phyloP scores from a whole-genome alignment of 2,888 invertebrate genomes.

The Ligdia adustata region DNA sequence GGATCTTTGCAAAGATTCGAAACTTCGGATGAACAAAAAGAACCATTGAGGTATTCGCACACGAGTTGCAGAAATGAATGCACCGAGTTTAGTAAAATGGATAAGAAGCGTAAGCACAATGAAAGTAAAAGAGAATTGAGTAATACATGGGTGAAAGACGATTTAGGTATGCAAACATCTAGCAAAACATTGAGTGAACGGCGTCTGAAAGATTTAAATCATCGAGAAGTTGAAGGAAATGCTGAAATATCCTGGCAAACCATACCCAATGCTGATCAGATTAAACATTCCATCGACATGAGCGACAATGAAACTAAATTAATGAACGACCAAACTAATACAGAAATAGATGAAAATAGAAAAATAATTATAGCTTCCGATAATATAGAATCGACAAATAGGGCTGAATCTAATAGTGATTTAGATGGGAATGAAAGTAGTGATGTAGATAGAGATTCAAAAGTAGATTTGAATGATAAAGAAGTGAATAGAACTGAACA shows the following conservation, averaged over 20 bases:
- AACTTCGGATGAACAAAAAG: conserved; percentile 1
- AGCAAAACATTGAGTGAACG: conserved; percentile 7
- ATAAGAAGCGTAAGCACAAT: conserved; percentile 3
- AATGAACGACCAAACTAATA: conserved; percentile 11
- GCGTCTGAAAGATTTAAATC: conserved; percentile 17
- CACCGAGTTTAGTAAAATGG: background rate
- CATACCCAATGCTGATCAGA: conserved; percentile 22
- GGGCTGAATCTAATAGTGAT: conserved; percentile 4
- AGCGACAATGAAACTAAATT: background rate
- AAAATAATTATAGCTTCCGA: background rate
- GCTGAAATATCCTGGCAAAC: no score
- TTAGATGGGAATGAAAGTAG: conserved; percentile 21
- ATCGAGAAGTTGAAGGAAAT: conserved; percentile 31
- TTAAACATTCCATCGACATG: conserved; percentile 12
- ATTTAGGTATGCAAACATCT: conserved; percentile 2
- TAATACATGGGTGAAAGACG: conserved; percentile 1
- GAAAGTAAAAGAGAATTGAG: conserved; percentile 4
- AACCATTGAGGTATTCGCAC: background rate
- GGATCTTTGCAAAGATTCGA: conserved; percentile 35
- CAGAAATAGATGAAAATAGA: background rate
- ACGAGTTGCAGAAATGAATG: background rate
- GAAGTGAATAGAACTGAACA: conserved; percentile 30
- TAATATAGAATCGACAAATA: background rate
- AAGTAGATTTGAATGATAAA: conserved; percentile 31
- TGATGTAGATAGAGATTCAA: conserved; percentile 22